These are phyloP conservation scores for Macrosoma leucophasiata DNA, from an alignment of 2,888 invertebrate species.

Conservation along the genomic window DNA sequence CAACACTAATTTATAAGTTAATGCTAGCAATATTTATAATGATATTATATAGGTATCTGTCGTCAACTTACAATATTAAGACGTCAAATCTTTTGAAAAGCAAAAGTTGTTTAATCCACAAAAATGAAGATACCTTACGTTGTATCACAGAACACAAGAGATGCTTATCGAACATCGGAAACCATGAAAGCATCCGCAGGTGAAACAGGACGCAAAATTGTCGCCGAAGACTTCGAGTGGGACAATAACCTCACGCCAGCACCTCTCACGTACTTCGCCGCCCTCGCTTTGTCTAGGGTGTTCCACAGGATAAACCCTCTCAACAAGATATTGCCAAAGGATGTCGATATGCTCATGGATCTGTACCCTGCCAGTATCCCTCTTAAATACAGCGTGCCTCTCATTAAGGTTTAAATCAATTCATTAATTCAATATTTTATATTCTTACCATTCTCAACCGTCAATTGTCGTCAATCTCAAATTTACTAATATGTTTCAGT, in stretches of 20 bases:
- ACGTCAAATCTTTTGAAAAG: no score
- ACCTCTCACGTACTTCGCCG: conserved; percentile 52
- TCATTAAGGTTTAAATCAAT: conserved; percentile 55
- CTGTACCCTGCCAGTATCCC: conserved; percentile 76
- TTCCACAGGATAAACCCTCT: conserved; percentile 73
- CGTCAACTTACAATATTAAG: no score
- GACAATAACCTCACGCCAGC: conserved; percentile 56
- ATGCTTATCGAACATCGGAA: conserved; percentile 45
- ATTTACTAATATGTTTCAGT: not conserved
- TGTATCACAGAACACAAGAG: conserved; percentile 44
- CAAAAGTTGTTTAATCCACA: conserved; percentile 1
- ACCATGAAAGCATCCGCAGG: conserved; percentile 40
- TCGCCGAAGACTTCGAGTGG: conserved; percentile 66
- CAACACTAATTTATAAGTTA: no score
- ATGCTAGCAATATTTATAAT: no score
- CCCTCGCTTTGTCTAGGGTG: conserved; percentile 44
- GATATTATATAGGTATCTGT: no score
- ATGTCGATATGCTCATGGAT: conserved; percentile 77
- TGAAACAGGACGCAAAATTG: conserved; percentile 46
- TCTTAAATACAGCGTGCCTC: conserved; percentile 70
- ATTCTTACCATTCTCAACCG: not conserved
- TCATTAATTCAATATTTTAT: not conserved
- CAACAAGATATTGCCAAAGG: conserved; percentile 70
- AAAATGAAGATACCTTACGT: conserved; percentile 65
- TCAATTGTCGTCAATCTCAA: no score